Evolutionary conservation across 92 coral and sea anemone genomes (phyloP).

Genomic region (Siderastrea radians): DNA sequence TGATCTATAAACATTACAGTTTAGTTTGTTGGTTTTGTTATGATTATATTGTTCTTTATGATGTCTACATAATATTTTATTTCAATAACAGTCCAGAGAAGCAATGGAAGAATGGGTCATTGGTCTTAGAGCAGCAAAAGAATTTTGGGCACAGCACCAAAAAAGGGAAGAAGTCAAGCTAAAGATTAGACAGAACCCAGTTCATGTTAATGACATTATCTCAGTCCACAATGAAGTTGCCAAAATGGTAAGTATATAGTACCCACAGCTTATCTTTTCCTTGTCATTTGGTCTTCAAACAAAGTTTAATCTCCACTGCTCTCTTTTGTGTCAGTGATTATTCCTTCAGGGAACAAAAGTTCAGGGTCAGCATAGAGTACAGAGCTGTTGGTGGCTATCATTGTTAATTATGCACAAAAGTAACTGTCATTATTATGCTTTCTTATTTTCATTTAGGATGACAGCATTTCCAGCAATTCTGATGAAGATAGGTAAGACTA

Average conservation of each 20-base stretch:
- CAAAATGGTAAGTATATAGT: slow-evolving; percentile 11
- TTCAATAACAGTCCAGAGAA: slow-evolving; percentile 39
- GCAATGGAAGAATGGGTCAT: slow-evolving; percentile 71
- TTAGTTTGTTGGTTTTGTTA: not conserved
- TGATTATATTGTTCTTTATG: no score
- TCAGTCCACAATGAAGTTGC: not conserved
- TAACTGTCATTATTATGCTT: not conserved
- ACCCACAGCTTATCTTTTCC: no score
- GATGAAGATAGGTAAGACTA: slow-evolving; percentile 1
- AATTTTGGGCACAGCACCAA: slow-evolving; percentile 37
- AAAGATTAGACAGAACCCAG: not conserved
- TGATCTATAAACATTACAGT: no score
- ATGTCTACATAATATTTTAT: not conserved
- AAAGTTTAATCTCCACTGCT: not conserved
- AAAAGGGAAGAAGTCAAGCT: slow-evolving; percentile 2
- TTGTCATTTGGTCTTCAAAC: no score
- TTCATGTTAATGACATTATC: not conserved
- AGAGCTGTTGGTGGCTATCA: no score
- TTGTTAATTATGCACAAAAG: no score
- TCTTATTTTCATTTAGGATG: slow-evolving; percentile 1
- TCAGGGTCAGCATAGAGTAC: not conserved
- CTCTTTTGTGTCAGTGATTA: not conserved
- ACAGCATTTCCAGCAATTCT: not conserved
- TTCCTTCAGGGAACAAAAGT: not conserved
- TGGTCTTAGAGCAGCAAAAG: slow-evolving; percentile 62